These are phyloP conservation scores for Drosophila athabasca DNA, from an alignment of 1,140 invertebrate genomes.

Conservation along the genomic window DNA sequence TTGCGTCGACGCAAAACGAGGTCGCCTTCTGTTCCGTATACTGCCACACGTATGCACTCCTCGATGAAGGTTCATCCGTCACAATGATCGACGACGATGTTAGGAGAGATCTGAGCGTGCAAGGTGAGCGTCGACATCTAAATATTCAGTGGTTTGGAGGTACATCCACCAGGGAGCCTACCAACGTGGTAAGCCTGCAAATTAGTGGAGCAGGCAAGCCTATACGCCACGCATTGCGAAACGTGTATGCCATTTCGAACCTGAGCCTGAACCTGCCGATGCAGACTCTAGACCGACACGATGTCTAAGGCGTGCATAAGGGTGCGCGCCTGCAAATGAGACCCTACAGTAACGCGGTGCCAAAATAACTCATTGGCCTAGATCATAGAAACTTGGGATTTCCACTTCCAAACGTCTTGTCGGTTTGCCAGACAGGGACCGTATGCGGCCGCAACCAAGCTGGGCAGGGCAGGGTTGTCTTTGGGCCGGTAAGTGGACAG, in stretches of 20 bases:
- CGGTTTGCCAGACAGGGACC: not conserved
- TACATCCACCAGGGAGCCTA: not conserved
- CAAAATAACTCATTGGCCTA: too few species aligned
- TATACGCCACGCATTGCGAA: not conserved
- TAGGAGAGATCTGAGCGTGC: not conserved
- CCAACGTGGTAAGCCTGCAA: constrained; percentile 1
- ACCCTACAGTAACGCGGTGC: too few species aligned
- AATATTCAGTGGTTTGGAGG: constrained; percentile 15
- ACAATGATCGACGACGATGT: constrained; percentile 10
- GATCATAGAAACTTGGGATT: constrained; percentile 1
- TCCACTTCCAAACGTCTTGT: not conserved
- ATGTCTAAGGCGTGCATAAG: not conserved
- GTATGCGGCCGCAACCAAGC: not conserved
- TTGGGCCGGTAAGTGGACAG: constrained; percentile 1
- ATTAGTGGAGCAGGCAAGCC: constrained; percentile 8
- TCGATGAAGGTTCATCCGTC: not conserved
- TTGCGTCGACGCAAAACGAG: not conserved
- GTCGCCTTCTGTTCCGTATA: too few species aligned
- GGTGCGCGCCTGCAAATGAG: too few species aligned
- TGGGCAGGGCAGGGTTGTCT: not conserved
- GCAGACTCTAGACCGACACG: constrained; percentile 1
- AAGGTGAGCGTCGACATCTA: constrained; percentile 11
- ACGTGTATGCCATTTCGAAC: constrained; percentile 3
- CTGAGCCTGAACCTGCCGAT: constrained; percentile 24
- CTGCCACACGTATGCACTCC: not conserved